Percentiles rank a stretch among this genome's conserved stretches.
These are phyloP conservation scores for Helleia helle DNA, from an alignment of 2,888 invertebrate genomes.

Conservation along the genomic window DNA sequence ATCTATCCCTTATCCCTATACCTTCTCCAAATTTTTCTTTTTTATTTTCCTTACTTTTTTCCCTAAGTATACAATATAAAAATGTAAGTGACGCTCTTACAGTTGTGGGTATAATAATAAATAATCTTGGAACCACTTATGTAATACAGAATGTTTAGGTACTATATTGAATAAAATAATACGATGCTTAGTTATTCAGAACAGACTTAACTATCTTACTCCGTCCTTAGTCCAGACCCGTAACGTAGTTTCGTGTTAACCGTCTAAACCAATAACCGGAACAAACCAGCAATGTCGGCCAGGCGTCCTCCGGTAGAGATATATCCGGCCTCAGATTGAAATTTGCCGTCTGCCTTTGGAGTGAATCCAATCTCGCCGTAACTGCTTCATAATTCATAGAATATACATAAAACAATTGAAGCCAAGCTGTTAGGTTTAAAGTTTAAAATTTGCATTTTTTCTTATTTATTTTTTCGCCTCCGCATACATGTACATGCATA, in stretches of 20 bases:
- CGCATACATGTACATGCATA: neutral
- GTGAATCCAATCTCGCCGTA: slow-evolving; percentile 9
- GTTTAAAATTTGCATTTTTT: neutral
- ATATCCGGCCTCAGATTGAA: slow-evolving; percentile 19
- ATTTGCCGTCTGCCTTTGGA: slow-evolving; percentile 11
- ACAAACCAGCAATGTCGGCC: slow-evolving; percentile 14
- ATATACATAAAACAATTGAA: slow-evolving; percentile 6
- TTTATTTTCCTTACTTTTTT: no score
- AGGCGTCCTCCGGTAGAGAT: slow-evolving; percentile 15
- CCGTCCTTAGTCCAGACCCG: slow-evolving; percentile 1
- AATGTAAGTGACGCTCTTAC: no score
- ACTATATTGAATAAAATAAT: no score
- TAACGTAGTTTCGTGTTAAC: slow-evolving; percentile 10
- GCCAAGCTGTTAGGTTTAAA: neutral
- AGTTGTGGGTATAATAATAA: no score
- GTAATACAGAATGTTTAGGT: no score
- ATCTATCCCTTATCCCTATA: no score
- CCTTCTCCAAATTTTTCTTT: no score
- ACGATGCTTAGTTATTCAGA: no score
- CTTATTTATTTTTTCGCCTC: no score
- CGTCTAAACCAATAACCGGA: slow-evolving; percentile 19
- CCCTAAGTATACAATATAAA: no score
- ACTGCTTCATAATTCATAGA: slow-evolving; percentile 10
- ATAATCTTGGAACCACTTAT: no score
- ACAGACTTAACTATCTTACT: neutral